Percentiles rank a stretch among this genome's conserved stretches.
Conservation (phyloP, 2,797 vertebrate species). For the Onychomys torridus region DNA sequence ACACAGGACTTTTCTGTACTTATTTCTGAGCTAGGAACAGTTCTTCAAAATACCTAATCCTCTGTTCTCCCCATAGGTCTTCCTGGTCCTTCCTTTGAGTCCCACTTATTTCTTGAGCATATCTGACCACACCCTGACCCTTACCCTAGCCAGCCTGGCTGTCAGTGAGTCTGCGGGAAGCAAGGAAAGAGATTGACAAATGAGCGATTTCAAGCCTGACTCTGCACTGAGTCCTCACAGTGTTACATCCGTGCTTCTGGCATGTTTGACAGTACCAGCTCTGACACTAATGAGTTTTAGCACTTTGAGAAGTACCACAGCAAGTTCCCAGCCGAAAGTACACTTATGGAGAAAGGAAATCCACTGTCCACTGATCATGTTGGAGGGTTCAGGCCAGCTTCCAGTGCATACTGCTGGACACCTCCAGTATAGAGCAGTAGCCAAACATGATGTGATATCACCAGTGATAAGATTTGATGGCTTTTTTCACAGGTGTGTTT, state of each 20-base stretch:
- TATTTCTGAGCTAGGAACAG: neutral
- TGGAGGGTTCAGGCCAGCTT: neutral
- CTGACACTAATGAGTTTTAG: conserved; percentile 40
- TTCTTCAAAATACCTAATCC: neutral
- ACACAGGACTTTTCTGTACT: neutral
- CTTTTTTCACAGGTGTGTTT: neutral
- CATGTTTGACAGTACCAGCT: neutral
- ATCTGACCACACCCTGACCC: fast-evolving
- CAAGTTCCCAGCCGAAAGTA: neutral
- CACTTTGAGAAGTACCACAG: conserved; percentile 35
- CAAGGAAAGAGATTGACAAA: neutral
- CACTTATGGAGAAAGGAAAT: conserved; percentile 12
- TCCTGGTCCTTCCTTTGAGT: neutral
- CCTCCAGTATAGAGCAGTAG: neutral
- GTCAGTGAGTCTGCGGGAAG: neutral
- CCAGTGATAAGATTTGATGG: neutral
- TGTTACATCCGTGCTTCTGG: neutral
- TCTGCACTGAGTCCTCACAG: neutral
- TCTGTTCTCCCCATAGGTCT: neutral
- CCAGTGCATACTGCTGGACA: neutral
- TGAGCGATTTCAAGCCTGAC: neutral
- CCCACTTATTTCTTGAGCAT: neutral
- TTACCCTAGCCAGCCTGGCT: neutral
- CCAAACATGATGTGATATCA: neutral
- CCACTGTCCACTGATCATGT: neutral